Base-by-base conservation (phyloP, 1,140 invertebrate genomes). In the Drosophila kanapiae region DNA sequence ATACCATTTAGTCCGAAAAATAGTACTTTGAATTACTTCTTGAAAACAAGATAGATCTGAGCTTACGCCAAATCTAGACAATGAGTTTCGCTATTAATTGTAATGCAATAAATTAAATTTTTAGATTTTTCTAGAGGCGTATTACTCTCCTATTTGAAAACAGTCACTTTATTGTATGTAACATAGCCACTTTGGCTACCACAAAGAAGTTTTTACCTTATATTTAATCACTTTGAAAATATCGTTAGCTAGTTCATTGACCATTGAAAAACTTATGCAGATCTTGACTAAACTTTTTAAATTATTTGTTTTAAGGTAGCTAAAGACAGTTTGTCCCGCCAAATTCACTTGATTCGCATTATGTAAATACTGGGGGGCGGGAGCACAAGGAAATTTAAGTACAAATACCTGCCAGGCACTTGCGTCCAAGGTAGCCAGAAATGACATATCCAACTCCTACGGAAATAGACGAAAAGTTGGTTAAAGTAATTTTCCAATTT, bases 361-460 rank as follows among this genome's bases (percentile, higher is more conserved):
- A 78, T 49, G 31, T 61, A 58, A 64, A 67, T 61, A 40, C 16
- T n/a, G n/a, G 4, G 8, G 10, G 13, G 58, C 16, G 29, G 27
- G 29, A 35, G 47, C 45, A 45, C 13, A 7, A 49, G 35, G 49
- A 51, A 59, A 60, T 56, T 57, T 31, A 78, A 42, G 51, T 62
- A 29, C 51, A 92, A 86, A 93, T 91, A 94, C 93, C 93, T 94
- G 93, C 93, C 93, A 94, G 74, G 93, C 93, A 72, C 93, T 93
- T 51, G 92, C 92, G 74, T 94, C 93, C 75, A 94, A 82, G 48
- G 93, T 93, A 72, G 93, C 93, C 68, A 93, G 83, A 84, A 93
- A 94, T 67, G 93, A 93, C 93, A 94, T 94, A 80, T 92, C 91
- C 84, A 92, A 91, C 82, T 92, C 91, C 91, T 92, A 80, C 76